A percentile compares a stretch with the other conserved stretches of the same genome.
Evolutionary conservation across 2,888 invertebrate species (phyloP).

Genomic region (Erynnis tages): DNA sequence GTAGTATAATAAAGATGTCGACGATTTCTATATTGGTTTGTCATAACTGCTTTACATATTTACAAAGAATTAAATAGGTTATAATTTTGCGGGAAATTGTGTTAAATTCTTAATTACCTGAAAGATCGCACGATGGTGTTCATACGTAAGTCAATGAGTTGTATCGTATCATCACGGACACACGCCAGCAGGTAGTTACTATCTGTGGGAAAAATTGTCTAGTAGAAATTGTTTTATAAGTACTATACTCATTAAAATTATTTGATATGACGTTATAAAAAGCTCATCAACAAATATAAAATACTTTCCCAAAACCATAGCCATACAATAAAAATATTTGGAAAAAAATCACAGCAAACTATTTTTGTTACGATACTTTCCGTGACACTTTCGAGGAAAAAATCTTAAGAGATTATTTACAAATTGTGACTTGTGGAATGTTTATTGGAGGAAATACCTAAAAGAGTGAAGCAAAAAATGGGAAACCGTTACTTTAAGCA

Average conservation of each 20-base stretch:
- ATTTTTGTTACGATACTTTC: not conserved
- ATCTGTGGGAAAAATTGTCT: constrained; percentile 82
- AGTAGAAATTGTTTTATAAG: not conserved
- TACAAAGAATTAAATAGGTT: not conserved
- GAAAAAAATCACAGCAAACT: not conserved
- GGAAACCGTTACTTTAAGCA: constrained; percentile 29
- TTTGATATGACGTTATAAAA: not conserved
- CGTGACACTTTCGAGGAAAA: not conserved
- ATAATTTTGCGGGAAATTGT: not conserved
- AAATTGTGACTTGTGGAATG: not conserved
- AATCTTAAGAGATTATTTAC: not conserved
- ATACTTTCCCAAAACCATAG: not conserved
- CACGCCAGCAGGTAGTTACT: constrained; percentile 94
- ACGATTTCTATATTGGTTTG: not conserved
- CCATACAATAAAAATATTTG: not conserved
- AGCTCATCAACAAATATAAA: too few species aligned
- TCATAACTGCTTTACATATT: not conserved
- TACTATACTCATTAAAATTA: not conserved
- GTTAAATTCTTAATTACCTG: constrained; percentile 79
- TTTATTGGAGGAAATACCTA: constrained; percentile 6
- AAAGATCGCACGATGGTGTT: constrained; percentile 95
- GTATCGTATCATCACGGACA: constrained; percentile 96
- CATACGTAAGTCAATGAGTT: constrained; percentile 96
- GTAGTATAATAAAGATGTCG: not conserved
- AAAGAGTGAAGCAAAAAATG: constrained; percentile 27